phyloP scores from a whole-genome alignment of 2,797 vertebrate genomes.

The Paramormyrops hopkinsi region DNA sequence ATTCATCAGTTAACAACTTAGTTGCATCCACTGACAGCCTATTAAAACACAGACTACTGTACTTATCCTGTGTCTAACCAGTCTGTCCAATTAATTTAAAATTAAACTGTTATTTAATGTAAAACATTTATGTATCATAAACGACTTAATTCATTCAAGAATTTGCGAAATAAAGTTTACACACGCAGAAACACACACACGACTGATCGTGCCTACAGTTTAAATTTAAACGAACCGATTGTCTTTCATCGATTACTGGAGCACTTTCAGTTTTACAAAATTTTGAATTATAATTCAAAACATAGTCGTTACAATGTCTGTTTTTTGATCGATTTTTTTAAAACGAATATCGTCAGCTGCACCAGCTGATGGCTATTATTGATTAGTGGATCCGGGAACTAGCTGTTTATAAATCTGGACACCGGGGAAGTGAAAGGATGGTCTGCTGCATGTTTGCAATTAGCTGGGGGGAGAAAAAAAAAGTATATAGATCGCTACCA shows the following conservation, averaged over 20 bases:
- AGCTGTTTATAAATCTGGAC: background rate
- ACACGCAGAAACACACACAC: background rate
- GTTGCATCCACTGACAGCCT: background rate
- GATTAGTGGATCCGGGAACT: background rate
- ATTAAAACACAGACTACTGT: background rate
- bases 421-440: background rate
- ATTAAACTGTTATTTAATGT: background rate
- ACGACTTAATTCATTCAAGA: background rate
- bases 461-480: background rate
- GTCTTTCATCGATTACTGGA: background rate
- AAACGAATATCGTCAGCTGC: background rate
- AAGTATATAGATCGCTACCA: background rate
- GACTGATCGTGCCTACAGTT: background rate
- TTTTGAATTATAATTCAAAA: background rate
- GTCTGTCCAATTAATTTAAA: background rate
- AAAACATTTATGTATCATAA: background rate
- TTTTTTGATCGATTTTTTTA: background rate
- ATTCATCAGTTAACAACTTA: background rate
- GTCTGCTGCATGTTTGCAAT: background rate
- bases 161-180: background rate
- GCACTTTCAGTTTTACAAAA: background rate
- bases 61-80: background rate
- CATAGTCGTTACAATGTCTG: background rate
- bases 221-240: background rate
- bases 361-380: constrained; percentile 3